Evolutionary conservation across 2,113 vertebrate genomes (phyloP).

Genomic region (Sapajus apella): DNA sequence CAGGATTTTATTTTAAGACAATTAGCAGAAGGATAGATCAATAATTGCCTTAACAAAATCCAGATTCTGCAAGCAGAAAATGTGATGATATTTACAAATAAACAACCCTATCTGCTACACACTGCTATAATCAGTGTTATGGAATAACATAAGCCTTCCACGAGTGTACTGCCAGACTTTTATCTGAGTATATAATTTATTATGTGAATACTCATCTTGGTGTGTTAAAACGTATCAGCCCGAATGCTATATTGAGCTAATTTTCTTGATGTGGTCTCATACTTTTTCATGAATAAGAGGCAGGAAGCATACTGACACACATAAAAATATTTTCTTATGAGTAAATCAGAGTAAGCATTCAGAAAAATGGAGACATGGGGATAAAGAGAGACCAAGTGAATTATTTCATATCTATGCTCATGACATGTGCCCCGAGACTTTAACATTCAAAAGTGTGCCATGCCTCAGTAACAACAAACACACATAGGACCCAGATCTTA

Average conservation of each 20-base stretch:
- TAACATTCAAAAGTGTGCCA: background rate
- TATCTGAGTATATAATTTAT: background rate
- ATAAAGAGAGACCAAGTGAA: background rate
- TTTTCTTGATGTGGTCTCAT: background rate
- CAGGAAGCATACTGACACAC: background rate
- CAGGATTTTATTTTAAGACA: background rate
- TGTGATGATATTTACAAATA: background rate
- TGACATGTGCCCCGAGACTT: background rate
- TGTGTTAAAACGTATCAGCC: background rate
- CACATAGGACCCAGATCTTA: background rate
- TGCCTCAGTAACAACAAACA: background rate
- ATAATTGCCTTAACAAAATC: background rate
- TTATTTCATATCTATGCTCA: background rate
- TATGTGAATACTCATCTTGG: background rate
- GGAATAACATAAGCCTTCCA: background rate
- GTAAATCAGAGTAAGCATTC: background rate
- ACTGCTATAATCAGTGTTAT: background rate
- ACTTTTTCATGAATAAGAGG: conserved; percentile 3
- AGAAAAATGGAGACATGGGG: background rate
- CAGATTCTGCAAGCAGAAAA: background rate
- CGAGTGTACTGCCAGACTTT: background rate
- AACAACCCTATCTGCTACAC: background rate
- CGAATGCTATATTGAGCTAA: background rate
- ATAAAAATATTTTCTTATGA: background rate
- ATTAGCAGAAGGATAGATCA: background rate